Base-by-base conservation (phyloP, 2,888 invertebrate genomes). In the Tetragonisca angustula region DNA sequence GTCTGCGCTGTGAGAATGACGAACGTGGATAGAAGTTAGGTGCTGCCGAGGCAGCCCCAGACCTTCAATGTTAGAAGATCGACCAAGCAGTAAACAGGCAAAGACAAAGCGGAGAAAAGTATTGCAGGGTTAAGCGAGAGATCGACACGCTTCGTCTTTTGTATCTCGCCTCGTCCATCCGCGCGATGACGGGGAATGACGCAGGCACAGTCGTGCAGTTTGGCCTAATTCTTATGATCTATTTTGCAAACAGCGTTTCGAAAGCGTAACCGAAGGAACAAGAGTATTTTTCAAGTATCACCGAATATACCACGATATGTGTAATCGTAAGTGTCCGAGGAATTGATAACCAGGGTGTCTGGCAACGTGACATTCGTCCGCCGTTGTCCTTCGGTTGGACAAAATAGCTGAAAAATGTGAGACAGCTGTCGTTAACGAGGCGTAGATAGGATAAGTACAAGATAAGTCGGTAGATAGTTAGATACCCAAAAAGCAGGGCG, bases 401-500 rank as follows among this genome's bases (percentile, higher is more conserved):
- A 81, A 59, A 50, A 83, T 82, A 87, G 76, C 78, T 65, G 82
- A 36, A 74, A 15, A 59, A 5, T n/a, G 5, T 2, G 81, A 19
- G 67, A 71, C 86, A 85, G 83, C 54, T 85, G 73, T 81, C 77
- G 84, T 80, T 9, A 79, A 76, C 50, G 72, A 82, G 79, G 9
- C 9, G 2, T 87, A 89, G 81, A 81, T 87, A 87, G 86, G 71
- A 67, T 88, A 88, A 85, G 50, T 87, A 88, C 83, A 61, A 32
- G 17, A 61, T 61, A 61, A 61, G 78, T 84, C 82, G 87, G 73
- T 88, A 87, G 77, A 69, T 85, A 79, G 79, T 65, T 83, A 81
- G 76, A 74, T 81, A 87, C 52, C 76, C 83, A 74, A 83, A 43
- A 79, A 76, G 71, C 87, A 82, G 79, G 80, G 74, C 74, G 76